Evolutionary conservation across 1,140 invertebrate genomes (phyloP), one percentile per base, ranked within the genome.

Genomic region (Brachionus plicatilis): DNA sequence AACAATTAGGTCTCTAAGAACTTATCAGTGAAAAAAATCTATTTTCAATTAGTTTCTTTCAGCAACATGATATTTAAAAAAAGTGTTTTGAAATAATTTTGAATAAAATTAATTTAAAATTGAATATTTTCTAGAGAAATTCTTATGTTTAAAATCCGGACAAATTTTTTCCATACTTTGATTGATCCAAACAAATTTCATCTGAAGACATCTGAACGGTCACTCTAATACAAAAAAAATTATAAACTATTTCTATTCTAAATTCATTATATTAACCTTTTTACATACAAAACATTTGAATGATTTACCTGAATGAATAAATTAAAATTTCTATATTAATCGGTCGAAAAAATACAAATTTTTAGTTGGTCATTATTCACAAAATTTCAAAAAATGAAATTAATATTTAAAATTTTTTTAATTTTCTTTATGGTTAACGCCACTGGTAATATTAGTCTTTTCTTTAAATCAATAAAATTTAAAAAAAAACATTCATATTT

Each of bases 261-360:
- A 43, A 72, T 72, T 41, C 68, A 72, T 72, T 72, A 8, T 72
- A 72, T 72, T 72, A 72, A 72, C 68, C 68, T 72, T 72, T 72
- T 0, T 47, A 5, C 9, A 72, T 72, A 17, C 24, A 45, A 72
- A 72, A 72, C 53, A n/a, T 60, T 60, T 60, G 53, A 24, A 41
- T 17, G 11, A 20, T 72, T 72, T 72, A 45, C 68, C 68, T 72
- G 68, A 24, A 72, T 72, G 68, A 43, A 72, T 72, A 72, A 72
- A 70, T 70, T 72, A 43, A 43, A 43, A 24, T 43, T 43, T 72
- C 3, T 20, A 72, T 72, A 9, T 12, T 43, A 45, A 29, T 14
- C 7, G n/a, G 33, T 12, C 29, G 24, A 70, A n/a, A n/a, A 33
- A 33, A 33, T 29, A 33, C 20, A 8, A 27, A 70, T 41, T 47